Conservation (phyloP, 2,888 invertebrate species). For the Conus canariensis region DNA sequence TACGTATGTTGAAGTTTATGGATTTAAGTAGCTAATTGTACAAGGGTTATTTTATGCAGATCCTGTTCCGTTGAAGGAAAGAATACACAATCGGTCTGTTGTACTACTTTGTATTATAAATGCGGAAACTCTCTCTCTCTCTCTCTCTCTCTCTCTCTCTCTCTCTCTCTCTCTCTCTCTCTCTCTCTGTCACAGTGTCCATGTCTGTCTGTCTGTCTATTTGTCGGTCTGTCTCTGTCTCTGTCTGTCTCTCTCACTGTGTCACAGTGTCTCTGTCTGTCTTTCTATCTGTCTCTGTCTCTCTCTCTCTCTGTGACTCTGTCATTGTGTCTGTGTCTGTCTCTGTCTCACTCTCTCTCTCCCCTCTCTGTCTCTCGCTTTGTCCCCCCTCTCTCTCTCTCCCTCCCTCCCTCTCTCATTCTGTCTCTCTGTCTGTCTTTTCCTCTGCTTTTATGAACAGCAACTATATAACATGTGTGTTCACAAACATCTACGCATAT, state of each 20-base stretch:
- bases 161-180: background rate
- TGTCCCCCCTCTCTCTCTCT: background rate
- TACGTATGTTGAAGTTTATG: no score
- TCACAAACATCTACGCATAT: no score
- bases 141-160: conserved; percentile 12
- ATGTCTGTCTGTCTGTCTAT: background rate
- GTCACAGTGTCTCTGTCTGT: background rate
- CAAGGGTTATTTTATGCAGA: no score
- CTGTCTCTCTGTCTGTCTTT: background rate
- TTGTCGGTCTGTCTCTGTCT: background rate
- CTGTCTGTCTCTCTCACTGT: background rate
- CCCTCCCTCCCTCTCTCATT: background rate
- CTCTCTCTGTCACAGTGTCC: background rate
- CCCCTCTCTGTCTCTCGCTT: background rate
- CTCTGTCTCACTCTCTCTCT: background rate
- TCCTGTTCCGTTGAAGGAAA: no score
- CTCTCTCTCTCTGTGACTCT: background rate
- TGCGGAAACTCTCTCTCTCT: background rate
- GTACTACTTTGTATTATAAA: no score
- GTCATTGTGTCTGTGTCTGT: background rate
- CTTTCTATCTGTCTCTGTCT: background rate
- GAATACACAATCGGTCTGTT: no score
- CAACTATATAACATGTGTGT: no score
- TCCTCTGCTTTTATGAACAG: background rate
- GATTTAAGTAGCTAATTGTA: no score